Base-by-base conservation (phyloP, 2,797 vertebrate genomes). In the Labeo calbasu region DNA sequence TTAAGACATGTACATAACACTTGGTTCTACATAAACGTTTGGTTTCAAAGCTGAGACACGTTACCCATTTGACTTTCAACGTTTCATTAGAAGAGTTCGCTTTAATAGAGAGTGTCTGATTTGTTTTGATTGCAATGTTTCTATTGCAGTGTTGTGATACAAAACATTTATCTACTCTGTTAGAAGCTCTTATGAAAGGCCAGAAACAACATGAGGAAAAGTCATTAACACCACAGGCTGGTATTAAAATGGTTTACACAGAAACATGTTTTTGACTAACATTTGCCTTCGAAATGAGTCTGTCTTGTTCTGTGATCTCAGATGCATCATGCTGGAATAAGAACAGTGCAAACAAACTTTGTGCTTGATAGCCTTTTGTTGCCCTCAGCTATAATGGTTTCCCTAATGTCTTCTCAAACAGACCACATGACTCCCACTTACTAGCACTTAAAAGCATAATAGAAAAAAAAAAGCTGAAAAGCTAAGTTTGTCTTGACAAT, bases 301-400 rank as follows among this genome's bases (percentile, higher is more conserved):
- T 76, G 66, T 76, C 61, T 77, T 76, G 81, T 50, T 76, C n/a
- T 76, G 61, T 83, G 36, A 83, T 76, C 59, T 46, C 61, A 83
- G n/a, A 55, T 68, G 59, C 71, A 73, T 73, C 21, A 23, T 19
- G 23, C 13, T 63, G 80, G 28, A 82, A 65, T 51, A 51, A 73
- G 59, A 28, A 68, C 50, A 66, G 23, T 28, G 21, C 48, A 77
- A 83, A 68, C 32, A 55, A 83, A 82, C 59, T 14, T 25, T 76
- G 25, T 70, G 63, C 32, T 75, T 43, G 68, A 66, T 51, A 36
- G n/a, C 32, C 14, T 50, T 78, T 48, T 75, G 43, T 25, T 83
- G 21, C 50, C 25, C 61, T 53, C 61, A 15, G 51, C 48, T 59
- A 46, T 83, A 86, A 83, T 79, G 68, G 68, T 65, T 73, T 59